These are phyloP conservation scores for Podabrus alpinus DNA, from an alignment of 2,888 invertebrate genomes.

Conservation along the genomic window DNA sequence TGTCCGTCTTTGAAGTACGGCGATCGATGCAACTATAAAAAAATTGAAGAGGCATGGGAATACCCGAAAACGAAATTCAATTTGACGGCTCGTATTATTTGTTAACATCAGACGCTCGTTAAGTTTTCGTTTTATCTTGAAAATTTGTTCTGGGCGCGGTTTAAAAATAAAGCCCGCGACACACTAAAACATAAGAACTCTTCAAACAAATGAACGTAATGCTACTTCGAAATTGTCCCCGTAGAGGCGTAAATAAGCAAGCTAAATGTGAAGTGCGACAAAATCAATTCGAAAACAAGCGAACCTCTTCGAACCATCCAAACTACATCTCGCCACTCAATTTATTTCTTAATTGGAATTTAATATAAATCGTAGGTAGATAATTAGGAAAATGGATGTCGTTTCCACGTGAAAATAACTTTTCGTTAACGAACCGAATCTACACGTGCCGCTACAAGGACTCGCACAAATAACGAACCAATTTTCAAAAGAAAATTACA, in stretches of 20 bases:
- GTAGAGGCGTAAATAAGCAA: not conserved
- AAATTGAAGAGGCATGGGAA: not conserved
- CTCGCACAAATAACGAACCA: not conserved
- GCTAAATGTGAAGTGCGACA: not conserved
- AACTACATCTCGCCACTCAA: constrained; percentile 18
- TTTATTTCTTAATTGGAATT: constrained; percentile 22
- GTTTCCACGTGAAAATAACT: constrained; percentile 13
- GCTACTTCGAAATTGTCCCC: not conserved
- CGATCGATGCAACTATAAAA: not conserved
- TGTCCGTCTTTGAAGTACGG: not conserved
- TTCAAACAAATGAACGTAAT: too few relatives aligned
- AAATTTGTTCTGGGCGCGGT: not conserved
- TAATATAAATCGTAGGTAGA: constrained; percentile 10
- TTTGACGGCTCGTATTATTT: not conserved
- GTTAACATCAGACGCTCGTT: not conserved
- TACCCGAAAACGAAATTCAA: not conserved
- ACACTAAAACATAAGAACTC: not conserved
- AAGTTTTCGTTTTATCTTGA: not conserved
- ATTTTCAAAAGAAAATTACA: not conserved
- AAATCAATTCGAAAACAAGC: not conserved
- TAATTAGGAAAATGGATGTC: constrained; percentile 10
- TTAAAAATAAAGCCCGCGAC: not conserved
- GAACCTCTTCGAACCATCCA: not conserved
- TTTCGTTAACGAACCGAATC: constrained; percentile 5
- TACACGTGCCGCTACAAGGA: constrained; percentile 1